Evolutionary conservation across 2,113 vertebrate genomes (phyloP), one percentile per base, ranked within the genome.

Genomic region (Misgurnus mizolepis): DNA sequence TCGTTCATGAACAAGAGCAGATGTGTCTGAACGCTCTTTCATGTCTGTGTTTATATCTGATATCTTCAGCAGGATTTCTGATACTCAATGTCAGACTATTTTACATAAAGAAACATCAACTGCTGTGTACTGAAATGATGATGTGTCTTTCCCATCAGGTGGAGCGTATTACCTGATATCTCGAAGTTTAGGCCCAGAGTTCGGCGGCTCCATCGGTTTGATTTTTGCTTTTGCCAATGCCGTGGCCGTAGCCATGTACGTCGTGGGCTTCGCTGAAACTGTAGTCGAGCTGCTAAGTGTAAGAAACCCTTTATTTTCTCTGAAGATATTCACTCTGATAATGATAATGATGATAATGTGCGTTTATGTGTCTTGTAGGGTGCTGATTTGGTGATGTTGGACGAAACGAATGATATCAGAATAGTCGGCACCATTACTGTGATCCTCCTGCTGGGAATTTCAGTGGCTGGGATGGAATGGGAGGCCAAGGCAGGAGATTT

Each of bases 141-240:
- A 2, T 70, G 0, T 50, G 1, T 62, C 12, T 76, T 17, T 56
- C 84, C 17, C 62, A 85, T 67, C 78, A 98, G 97, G 97, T 76
- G 97, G 98, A 79, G 98, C 97, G 0, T 99, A 99, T 90, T 99
- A 99, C 85, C 89, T 99, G 86, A 99, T 99, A 89, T 99, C 98
- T 3, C 93, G 97, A 91, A 99, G 97, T 92, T 88, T 99, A 80
- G 98, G 97, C 5, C 97, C 97, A 40, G 98, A 99, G 88, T 99
- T 99, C 67, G 98, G 98, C 61, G 98, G 98, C 4, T 97, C 98
- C 3, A 99, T 99, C 72, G 98, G 97, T 67, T 90, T 99, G 3
- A 99, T 99, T 76, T 99, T 99, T 77, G 96, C 98, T 67, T 99
- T 99, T 85, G 97, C 97, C 80, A 99, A 99, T 79, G 98, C 98